A percentile compares a stretch with the other conserved stretches of the same genome.
Conservation (phyloP, 2,113 vertebrate genomes). For the Cichladusa arquata region DNA sequence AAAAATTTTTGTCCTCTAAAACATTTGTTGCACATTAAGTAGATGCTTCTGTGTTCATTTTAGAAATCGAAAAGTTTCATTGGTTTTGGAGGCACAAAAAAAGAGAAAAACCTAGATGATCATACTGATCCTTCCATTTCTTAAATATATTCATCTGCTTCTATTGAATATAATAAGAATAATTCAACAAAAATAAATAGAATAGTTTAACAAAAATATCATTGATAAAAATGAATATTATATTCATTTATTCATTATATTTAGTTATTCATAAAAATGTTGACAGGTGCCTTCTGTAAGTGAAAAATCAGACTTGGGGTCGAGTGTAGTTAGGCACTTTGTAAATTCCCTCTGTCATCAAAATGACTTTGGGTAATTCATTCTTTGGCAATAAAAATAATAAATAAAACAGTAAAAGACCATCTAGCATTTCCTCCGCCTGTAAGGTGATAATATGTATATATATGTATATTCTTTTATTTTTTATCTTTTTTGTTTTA, state of each 20-base stretch:
- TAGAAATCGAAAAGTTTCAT: background rate
- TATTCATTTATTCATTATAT: no score
- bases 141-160: background rate
- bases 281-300: background rate
- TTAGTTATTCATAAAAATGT: background rate
- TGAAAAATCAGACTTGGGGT: background rate
- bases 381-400: background rate
- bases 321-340: background rate
- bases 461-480: background rate
- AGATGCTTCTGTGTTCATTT: background rate
- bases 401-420: background rate
- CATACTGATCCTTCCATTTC: background rate
- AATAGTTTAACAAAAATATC: background rate
- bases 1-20: background rate
- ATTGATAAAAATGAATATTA: no score
- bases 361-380: background rate
- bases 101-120: background rate
- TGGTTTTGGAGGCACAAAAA: background rate
- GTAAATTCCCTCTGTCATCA: background rate
- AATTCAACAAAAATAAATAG: background rate
- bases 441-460: background rate
- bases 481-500: background rate
- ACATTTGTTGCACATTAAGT: background rate
- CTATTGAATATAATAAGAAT: background rate
- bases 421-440: background rate